Evolutionary conservation across 2,113 vertebrate genomes (phyloP).

Genomic region (Caranx melampygus): DNA sequence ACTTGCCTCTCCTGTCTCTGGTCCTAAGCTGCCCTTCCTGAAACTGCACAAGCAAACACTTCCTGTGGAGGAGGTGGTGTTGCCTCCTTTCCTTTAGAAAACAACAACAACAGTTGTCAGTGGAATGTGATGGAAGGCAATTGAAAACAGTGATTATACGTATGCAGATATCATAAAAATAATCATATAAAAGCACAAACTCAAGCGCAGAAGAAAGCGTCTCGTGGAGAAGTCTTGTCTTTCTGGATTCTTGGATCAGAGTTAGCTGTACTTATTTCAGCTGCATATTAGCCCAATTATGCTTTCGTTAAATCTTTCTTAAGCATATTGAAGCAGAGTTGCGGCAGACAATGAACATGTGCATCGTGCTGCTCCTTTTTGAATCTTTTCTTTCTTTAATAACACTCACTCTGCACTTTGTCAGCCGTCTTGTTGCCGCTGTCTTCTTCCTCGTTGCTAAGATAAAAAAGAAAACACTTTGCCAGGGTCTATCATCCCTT

Average conservation of each 20-base stretch:
- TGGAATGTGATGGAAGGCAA: not conserved
- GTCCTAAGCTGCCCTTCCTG: not conserved
- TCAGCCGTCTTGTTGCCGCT: constrained; percentile 20
- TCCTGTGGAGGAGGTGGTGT: not conserved
- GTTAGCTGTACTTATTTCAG: not conserved
- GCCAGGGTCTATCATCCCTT: not conserved
- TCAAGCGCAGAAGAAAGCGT: not conserved
- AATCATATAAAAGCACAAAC: too few relatives aligned
- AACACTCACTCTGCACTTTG: not conserved
- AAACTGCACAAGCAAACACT: not conserved
- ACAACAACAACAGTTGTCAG: not conserved
- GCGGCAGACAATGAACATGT: too few relatives aligned
- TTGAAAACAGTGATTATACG: too few relatives aligned
- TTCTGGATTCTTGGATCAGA: not conserved
- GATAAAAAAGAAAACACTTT: constrained; percentile 4
- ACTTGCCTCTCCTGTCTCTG: not conserved
- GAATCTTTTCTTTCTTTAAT: not conserved
- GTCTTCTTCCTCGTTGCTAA: not conserved
- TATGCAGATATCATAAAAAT: too few relatives aligned
- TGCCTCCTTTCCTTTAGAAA: not conserved
- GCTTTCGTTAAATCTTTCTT: not conserved
- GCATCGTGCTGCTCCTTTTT: not conserved
- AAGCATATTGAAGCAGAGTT: too few relatives aligned
- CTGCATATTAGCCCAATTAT: not conserved
- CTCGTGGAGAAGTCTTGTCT: not conserved